phyloP scores from a whole-genome alignment of 2,888 invertebrate species.

The Cheilosia vernalis region DNA sequence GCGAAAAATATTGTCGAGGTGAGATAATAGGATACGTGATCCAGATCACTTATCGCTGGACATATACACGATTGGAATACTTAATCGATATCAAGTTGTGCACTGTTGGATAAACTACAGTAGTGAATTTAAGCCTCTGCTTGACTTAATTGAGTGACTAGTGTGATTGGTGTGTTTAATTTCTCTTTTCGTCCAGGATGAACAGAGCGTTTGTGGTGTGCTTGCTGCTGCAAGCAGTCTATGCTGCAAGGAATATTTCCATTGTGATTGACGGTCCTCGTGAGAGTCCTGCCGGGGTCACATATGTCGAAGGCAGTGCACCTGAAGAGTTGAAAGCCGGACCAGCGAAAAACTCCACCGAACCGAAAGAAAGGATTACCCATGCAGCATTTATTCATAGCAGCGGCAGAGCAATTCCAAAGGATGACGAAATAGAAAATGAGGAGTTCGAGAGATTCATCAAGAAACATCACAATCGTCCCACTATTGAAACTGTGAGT shows the following conservation, averaged over 20 bases:
- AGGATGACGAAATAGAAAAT: conserved; percentile 77
- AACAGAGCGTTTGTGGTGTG: conserved; percentile 76
- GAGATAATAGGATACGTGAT: conserved; percentile 75
- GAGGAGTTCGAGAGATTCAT: conserved; percentile 82
- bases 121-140: conserved; percentile 41
- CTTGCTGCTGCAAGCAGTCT: conserved; percentile 58
- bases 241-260: conserved; percentile 79
- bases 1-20: conserved; percentile 65
- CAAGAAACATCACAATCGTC: conserved; percentile 81
- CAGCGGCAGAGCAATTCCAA: conserved; percentile 50
- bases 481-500: conserved; percentile 81
- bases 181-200: conserved; percentile 78
- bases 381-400: conserved; percentile 56
- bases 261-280: conserved; percentile 79
- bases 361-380: conserved; percentile 23
- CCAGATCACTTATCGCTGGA: conserved; percentile 47
- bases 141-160: conserved; percentile 34
- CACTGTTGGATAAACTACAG: conserved; percentile 13
- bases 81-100: conserved; percentile 31
- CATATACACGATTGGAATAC: conserved; percentile 55
- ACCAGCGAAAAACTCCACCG: conserved; percentile 61
- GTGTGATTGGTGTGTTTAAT: conserved; percentile 58
- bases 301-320: conserved; percentile 83
- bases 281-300: conserved; percentile 85
- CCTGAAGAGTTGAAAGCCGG: conserved; percentile 80